Base-by-base conservation (phyloP, 2,113 vertebrate genomes). In the Marcusenius ussheri region DNA sequence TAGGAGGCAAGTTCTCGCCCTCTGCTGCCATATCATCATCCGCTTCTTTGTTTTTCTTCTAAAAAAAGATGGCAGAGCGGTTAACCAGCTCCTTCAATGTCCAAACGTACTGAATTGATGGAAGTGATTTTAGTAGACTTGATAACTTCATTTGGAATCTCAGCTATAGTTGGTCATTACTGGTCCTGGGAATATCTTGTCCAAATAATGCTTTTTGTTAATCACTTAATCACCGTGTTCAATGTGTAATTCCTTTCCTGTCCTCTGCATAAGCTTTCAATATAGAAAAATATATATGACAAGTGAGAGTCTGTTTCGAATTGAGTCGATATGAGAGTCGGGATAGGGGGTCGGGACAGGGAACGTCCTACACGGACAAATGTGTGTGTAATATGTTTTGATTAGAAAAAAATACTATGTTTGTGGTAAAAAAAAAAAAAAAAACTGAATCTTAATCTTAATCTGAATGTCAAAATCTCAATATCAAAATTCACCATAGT, bases 1-100 rank as follows among this genome's bases (percentile, higher is more conserved):
- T 98, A n/a, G 92, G 93, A n/a, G 97, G 97, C 0, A 96, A 97
- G 92, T 97, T 97, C 91, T 98, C 97, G 1, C 96, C 96, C 92
- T 97, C 97, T 0, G 93, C 91, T 21, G 95, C 95, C 0, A 93
- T 89, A 89, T 96, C 96, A 0, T 95, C 96, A 90, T 97, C 96
- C n/a, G 93, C 95, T 90, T 96, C 95, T 93, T 97, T 97, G 93
- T 96, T 96, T 84, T 84, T 84, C 96, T 98, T 95, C 91, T 93
- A 46, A 51, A 50, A 74, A 13, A 13, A 80, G 24, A 66, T 6
- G 83, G 21, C 45, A 84, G 50, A 88, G 53, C 3, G 17, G 39
- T 84, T 47, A 19, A 89, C 35, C 4, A 80, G 4, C 8, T 39
- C 11, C 66, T 74, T 74, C 66, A n/a, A 74, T 74, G 66, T 27